phyloP scores from a whole-genome alignment of 2,888 invertebrate genomes.

The Pasiphila rectangulata region DNA sequence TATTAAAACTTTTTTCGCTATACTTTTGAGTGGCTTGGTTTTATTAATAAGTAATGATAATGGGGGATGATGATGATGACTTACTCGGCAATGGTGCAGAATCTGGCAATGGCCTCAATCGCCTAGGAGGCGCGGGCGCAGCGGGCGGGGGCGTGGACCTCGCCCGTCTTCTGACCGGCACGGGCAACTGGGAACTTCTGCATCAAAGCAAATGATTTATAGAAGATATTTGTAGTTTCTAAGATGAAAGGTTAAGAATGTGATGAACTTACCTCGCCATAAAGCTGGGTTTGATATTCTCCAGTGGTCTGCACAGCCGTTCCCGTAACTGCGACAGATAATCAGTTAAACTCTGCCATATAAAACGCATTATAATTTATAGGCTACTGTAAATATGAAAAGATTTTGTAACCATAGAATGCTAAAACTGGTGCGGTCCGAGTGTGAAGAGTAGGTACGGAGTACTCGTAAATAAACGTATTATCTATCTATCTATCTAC shows the following conservation, averaged over 20 bases:
- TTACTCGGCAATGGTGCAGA: conserved; percentile 73
- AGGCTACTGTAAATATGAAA: too few species aligned
- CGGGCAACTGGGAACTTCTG: conserved; percentile 67
- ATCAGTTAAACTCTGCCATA: too few species aligned
- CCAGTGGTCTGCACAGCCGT: conserved; percentile 62
- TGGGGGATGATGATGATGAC: conserved; percentile 5
- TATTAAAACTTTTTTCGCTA: too few species aligned
- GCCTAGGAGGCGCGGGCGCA: conserved; percentile 56
- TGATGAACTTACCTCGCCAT: conserved; percentile 49
- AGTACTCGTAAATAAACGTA: too few species aligned
- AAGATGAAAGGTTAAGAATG: neutral
- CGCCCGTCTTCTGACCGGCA: conserved; percentile 64
- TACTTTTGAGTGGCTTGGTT: too few species aligned
- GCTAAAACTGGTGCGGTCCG: too few species aligned
- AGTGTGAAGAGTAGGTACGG: too few species aligned
- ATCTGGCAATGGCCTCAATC: conserved; percentile 67
- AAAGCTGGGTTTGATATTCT: conserved; percentile 56
- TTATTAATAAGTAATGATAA: too few species aligned
- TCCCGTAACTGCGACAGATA: conserved; percentile 60
- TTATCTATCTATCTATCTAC: too few species aligned
- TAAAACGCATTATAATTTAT: too few species aligned
- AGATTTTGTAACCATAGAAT: too few species aligned
- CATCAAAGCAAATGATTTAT: neutral
- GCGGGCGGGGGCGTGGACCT: conserved; percentile 69
- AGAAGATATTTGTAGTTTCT: neutral